phyloP scores from a whole-genome alignment of 2,888 invertebrate species.

The Thera obeliscata region DNA sequence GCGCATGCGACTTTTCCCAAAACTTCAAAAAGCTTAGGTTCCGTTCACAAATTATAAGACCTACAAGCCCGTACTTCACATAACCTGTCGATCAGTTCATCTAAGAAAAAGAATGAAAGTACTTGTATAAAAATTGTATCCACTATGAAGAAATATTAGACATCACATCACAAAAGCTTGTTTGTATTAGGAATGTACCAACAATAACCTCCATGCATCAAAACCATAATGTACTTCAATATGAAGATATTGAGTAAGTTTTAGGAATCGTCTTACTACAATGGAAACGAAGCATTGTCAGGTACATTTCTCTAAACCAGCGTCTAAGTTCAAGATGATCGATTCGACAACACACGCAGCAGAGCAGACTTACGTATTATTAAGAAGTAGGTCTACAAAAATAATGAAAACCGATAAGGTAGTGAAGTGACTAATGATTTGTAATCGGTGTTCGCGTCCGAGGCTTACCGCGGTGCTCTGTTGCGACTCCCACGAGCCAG shows the following conservation, averaged over 20 bases:
- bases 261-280: constrained; percentile 22
- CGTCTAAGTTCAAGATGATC: constrained; percentile 76
- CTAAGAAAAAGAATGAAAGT: constrained; percentile 37
- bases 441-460: constrained; percentile 67
- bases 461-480: constrained; percentile 80
- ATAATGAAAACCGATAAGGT: constrained; percentile 78
- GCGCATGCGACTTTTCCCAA: constrained; percentile 74
- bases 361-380: constrained; percentile 80
- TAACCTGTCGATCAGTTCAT: constrained; percentile 36
- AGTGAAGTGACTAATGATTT: constrained; percentile 73
- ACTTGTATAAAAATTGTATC: constrained; percentile 34
- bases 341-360: constrained; percentile 82
- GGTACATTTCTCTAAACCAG: constrained; percentile 77
- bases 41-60: constrained; percentile 41
- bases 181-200: constrained; percentile 76
- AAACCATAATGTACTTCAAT: neutral
- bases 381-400: constrained; percentile 77
- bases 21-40: constrained; percentile 37
- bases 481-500: constrained; percentile 75
- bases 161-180: constrained; percentile 83
- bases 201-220: constrained; percentile 42
- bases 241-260: constrained; percentile 18
- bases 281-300: constrained; percentile 44
- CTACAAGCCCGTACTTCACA: constrained; percentile 57
- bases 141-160: constrained; percentile 56